Evolutionary conservation across 2,888 invertebrate species (phyloP), one percentile per base, ranked within the genome.

Genomic region (Cabera pusaria): DNA sequence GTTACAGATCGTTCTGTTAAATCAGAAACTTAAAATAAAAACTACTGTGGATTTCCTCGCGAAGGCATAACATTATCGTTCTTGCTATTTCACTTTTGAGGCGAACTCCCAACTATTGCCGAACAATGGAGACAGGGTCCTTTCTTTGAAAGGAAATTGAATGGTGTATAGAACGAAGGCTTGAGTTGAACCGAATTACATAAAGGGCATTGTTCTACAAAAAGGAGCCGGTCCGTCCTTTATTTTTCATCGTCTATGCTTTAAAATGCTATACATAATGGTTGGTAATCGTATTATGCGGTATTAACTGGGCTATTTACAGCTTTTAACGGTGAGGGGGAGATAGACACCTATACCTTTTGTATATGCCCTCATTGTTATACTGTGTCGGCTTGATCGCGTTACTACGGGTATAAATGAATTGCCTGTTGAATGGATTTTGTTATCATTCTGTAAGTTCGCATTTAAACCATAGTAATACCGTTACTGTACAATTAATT

Each of bases 191-290:
- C 51, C 52, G 57, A 62, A 62, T 64, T 60, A 59, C 46, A 53
- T 52, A 52, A 57, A 59, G 35, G 49, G 53, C 51, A 64, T 73
- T 72, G 67, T 73, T 69, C 59, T 59, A 56, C 39, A 41, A 44
- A 56, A 62, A 55, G 41, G 47, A 54, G 50, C 34, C 41, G 42
- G 47, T 38, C 45, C 42, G 41, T 43, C 44, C 44, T 47, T 54
- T 32, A 27, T 44, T 52, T 59, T 47, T 44, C 31, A 7, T 11
- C 5, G 11, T 22, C 7, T 31, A 2, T 20, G 16, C 7, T n/a
- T 24, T 33, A 17, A 29, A 29, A 25, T 25, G 3, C n/a, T 10
- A 6, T 24, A 10, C 10, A 14, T 14, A 22, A 7, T 31, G 7
- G 12, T 7, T 14, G 4, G 29, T 29, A 20, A 29, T 29, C 6